These are phyloP conservation scores for Encarsia formosa DNA, from an alignment of 2,888 invertebrate species.

Conservation along the genomic window DNA sequence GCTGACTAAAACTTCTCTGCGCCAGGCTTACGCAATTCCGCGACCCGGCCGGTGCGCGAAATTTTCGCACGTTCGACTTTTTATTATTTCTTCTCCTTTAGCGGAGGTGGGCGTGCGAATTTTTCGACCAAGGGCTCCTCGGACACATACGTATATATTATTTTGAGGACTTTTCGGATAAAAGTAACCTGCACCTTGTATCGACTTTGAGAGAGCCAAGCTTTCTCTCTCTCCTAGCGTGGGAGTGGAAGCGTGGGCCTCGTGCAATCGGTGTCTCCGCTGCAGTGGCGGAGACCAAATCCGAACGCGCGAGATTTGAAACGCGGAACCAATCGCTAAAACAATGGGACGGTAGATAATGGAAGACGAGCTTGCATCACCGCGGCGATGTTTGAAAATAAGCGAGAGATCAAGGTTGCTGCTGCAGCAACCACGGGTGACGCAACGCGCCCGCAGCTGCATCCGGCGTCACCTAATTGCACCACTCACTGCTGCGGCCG, in stretches of 20 bases:
- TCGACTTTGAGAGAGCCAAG: no score
- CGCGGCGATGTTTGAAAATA: background rate
- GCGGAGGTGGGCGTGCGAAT: no score
- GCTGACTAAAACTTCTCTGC: background rate
- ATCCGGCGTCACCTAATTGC: background rate
- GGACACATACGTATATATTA: no score
- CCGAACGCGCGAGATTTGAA: background rate
- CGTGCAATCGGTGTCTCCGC: slow-evolving; percentile 5
- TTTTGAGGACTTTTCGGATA: no score
- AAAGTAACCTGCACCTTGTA: no score
- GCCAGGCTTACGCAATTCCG: no score
- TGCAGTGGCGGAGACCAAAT: slow-evolving; percentile 7
- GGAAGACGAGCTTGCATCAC: background rate
- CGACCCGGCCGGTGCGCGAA: no score
- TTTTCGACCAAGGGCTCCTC: no score
- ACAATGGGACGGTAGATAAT: slow-evolving; percentile 13
- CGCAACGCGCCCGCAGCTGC: background rate
- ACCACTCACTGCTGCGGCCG: slow-evolving; percentile 9
- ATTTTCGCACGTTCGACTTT: background rate
- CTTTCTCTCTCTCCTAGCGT: slow-evolving; percentile 13
- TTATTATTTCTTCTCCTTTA: no score
- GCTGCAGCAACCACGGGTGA: slow-evolving; percentile 7
- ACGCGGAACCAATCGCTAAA: slow-evolving; percentile 30
- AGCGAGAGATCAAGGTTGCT: slow-evolving; percentile 1
- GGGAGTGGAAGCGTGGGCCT: slow-evolving; percentile 7